Percentiles rank a stretch among this genome's conserved stretches.
phyloP scores from a whole-genome alignment of 2,113 vertebrate species.

The Antechinus stuartii region DNA sequence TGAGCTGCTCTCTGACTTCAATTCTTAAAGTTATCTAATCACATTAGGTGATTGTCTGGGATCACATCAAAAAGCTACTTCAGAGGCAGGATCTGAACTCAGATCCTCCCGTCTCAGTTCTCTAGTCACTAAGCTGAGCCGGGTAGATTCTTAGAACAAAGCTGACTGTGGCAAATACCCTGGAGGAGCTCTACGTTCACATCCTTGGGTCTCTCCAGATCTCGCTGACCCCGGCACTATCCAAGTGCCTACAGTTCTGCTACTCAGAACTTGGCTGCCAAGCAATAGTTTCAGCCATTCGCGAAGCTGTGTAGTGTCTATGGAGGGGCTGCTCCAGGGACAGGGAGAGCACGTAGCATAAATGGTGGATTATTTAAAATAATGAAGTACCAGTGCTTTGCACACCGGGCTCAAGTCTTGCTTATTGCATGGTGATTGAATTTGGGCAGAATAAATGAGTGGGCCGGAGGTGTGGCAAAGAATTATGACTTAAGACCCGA shows the following conservation, averaged over 20 bases:
- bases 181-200: background rate
- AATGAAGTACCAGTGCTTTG: background rate
- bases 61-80: background rate
- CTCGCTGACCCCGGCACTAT: background rate
- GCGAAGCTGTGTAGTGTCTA: background rate
- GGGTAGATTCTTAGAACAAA: background rate
- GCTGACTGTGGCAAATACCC: background rate
- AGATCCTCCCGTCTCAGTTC: background rate
- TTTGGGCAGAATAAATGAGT: slow-evolving; percentile 19
- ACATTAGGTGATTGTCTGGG: background rate
- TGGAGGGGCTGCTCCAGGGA: background rate
- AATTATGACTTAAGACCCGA: slow-evolving; percentile 26
- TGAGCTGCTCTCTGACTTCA: background rate
- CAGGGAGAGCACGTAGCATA: background rate
- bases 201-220: background rate
- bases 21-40: background rate
- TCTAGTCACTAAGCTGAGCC: background rate
- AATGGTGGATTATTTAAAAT: background rate
- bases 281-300: background rate
- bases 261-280: background rate
- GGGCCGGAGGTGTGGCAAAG: slow-evolving; percentile 20
- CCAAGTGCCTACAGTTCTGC: rapidly evolving
- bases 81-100: background rate
- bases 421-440: background rate
- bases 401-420: background rate